Percentiles rank a stretch among this genome's conserved stretches.
These are phyloP conservation scores for Cavia aperea DNA, from an alignment of 2,113 vertebrate genomes.

Conservation along the genomic window DNA sequence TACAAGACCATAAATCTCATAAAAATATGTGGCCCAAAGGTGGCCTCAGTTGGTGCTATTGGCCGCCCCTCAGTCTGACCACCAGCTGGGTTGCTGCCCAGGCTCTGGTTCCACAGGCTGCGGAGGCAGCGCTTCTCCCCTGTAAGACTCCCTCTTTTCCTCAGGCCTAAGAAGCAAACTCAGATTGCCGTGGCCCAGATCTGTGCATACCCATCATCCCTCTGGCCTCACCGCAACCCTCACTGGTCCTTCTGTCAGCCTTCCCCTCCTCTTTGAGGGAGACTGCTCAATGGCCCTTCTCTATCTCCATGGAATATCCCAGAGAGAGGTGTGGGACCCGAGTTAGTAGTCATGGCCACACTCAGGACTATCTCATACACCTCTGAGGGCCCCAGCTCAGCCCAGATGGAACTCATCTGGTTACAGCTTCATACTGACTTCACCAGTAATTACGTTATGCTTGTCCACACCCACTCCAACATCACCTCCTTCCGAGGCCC, in stretches of 20 bases:
- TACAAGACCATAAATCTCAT: neutral
- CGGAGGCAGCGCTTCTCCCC: neutral
- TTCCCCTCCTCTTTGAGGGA: neutral
- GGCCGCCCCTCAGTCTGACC: slow-evolving; percentile 48
- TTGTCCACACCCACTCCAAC: slow-evolving; percentile 61
- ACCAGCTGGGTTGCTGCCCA: neutral
- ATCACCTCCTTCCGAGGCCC: slow-evolving; percentile 34
- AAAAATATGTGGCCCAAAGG: neutral
- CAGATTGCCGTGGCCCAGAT: neutral
- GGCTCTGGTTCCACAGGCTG: neutral
- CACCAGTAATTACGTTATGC: slow-evolving; percentile 55
- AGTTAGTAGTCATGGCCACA: neutral
- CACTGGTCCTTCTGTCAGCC: neutral
- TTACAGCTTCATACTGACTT: slow-evolving; percentile 43
- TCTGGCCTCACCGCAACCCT: neutral
- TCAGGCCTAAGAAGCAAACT: neutral
- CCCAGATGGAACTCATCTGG: slow-evolving; percentile 62
- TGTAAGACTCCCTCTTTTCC: neutral
- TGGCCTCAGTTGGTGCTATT: neutral
- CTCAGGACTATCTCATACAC: neutral
- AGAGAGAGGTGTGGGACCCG: neutral
- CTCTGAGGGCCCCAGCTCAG: slow-evolving; percentile 20
- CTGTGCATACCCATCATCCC: neutral
- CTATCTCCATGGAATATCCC: neutral
- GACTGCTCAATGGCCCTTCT: neutral